These are phyloP conservation scores for Mesorhabditis spiculigera DNA, from an alignment of 2,888 invertebrate species.

Conservation along the genomic window DNA sequence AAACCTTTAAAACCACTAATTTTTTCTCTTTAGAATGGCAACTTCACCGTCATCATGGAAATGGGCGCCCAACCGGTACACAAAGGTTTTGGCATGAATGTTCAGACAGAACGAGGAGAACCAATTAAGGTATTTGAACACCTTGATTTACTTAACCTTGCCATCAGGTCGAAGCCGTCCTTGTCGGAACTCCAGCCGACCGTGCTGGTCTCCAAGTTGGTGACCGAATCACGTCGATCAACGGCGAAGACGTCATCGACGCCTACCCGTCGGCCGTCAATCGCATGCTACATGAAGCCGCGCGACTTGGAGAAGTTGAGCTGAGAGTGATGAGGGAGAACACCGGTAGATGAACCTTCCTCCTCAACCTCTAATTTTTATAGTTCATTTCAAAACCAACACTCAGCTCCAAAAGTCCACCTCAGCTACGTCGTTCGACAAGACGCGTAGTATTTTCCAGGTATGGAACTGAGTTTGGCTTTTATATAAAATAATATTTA, in stretches of 20 bases:
- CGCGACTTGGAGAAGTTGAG: slow-evolving; percentile 37
- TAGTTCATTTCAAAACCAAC: background rate
- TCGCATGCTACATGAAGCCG: slow-evolving; percentile 54
- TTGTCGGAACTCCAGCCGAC: slow-evolving; percentile 53
- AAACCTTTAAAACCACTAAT: background rate
- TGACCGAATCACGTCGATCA: slow-evolving; percentile 58
- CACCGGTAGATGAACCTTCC: background rate
- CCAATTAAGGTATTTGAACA: slow-evolving; percentile 12
- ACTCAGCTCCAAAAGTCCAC: background rate
- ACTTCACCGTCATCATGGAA: slow-evolving; percentile 26
- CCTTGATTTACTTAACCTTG: background rate
- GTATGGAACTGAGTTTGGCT: background rate
- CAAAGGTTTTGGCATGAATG: slow-evolving; percentile 60
- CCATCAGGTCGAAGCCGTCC: slow-evolving; percentile 57
- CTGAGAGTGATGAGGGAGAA: slow-evolving; percentile 24
- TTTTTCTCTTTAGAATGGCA: slow-evolving; percentile 15
- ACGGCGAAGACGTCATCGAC: slow-evolving; percentile 51
- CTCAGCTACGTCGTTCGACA: background rate
- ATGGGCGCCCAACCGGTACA: slow-evolving; percentile 36
- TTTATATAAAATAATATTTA: background rate
- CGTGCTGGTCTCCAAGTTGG: slow-evolving; percentile 42
- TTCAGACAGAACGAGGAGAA: slow-evolving; percentile 54
- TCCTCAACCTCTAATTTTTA: background rate
- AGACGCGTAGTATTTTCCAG: slow-evolving; percentile 4
- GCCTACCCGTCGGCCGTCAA: slow-evolving; percentile 56